Base-by-base conservation (phyloP, 2,113 vertebrate genomes). In the Melanerpes formicivorus region DNA sequence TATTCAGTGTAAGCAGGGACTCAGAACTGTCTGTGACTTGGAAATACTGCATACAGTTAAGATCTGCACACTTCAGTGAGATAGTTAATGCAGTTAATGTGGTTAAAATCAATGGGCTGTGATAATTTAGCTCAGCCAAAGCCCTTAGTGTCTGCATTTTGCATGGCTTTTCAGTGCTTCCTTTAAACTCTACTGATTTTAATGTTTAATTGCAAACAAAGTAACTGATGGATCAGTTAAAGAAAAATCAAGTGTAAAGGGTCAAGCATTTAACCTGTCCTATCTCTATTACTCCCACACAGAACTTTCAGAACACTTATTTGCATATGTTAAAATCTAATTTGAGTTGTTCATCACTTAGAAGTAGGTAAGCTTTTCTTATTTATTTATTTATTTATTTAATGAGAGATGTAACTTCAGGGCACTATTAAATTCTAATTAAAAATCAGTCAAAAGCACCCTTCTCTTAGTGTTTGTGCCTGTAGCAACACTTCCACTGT, bases 351-450 rank as follows among this genome's bases (percentile, higher is more conserved):
- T 95, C 91, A 75, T 95, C 80, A 46, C 76, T 78, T 22, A 62
- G 63, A 92, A 81, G 66, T 59, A 92, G 84, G 90, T 72, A 95
- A 59, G 56, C 3, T 22, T 71, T 55, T 88, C 50, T 59, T 50
- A 18, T 46, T 46, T 62, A 34, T 70, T 54, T 29, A 65, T 55
- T 88, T 58, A 54, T 66, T 71, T 83, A 75, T 85, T 59, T 11
- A 90, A 95, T 92, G 72, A 87, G 66, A 90, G 87, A 77, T 91
- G 50, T 96, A 91, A 92, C 95, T 94, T 95, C 72, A 80, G 94
- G 94, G 94, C 92, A 88, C 87, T 95, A 96, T 96, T 95, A 94
- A 90, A 95, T 91, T 94, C 95, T 95, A 96, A 96, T 97, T 97
- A 97, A 97, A 95, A 96, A 95, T 88, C 88, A 95, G 91, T 91